Conservation (phyloP, 2,113 vertebrate genomes). For the Syngnathus typhle region DNA sequence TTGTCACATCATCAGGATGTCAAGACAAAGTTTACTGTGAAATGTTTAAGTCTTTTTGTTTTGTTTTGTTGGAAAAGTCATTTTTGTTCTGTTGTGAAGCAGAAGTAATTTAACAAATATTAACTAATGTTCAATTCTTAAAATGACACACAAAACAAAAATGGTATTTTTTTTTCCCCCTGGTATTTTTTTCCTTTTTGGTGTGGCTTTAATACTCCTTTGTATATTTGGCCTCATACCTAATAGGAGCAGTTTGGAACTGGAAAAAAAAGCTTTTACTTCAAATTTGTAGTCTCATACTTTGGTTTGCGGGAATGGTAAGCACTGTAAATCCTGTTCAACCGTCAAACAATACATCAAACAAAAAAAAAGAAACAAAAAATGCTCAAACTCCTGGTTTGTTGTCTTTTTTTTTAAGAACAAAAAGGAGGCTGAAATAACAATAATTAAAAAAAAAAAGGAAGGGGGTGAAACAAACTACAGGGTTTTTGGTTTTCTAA, state of each 20-base stretch:
- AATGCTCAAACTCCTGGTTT: conserved; percentile 60
- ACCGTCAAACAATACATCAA: conserved; percentile 45
- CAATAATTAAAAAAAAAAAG: background rate
- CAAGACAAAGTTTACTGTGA: background rate
- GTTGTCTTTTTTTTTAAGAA: conserved; percentile 56
- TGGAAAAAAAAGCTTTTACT: conserved; percentile 48
- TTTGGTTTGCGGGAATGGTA: conserved; percentile 77
- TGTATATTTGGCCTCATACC: conserved; percentile 56
- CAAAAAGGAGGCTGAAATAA: conserved; percentile 34
- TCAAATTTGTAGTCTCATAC: conserved; percentile 62
- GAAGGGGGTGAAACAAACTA: conserved; percentile 51
- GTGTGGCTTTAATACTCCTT: conserved; percentile 64
- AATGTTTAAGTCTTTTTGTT: background rate
- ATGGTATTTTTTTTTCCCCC: too few relatives aligned
- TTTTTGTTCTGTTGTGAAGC: background rate
- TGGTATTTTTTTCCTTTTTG: conserved; percentile 31
- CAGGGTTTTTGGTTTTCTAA: conserved; percentile 80
- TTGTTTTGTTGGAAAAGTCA: background rate
- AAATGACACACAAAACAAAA: background rate
- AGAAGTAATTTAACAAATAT: background rate
- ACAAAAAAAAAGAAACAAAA: conserved; percentile 13
- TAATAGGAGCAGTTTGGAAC: conserved; percentile 45
- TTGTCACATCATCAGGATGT: background rate
- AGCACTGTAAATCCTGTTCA: conserved; percentile 61
- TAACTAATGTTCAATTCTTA: background rate